Evolutionary conservation across 2,888 invertebrate genomes (phyloP).

Genomic region (Rhodophaea formosa): DNA sequence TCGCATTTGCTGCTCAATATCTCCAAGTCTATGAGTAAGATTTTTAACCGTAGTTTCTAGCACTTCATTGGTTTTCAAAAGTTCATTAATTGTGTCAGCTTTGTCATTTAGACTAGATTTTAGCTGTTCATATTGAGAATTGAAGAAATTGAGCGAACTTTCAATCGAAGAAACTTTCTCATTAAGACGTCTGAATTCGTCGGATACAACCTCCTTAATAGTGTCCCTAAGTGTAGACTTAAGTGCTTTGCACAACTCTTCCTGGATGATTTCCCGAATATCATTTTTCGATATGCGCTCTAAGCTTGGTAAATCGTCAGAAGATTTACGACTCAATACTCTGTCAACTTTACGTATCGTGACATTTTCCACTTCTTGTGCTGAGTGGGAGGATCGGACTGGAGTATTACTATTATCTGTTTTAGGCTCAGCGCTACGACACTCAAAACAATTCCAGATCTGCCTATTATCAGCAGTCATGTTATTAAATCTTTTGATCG

Average conservation of each 20-base stretch:
- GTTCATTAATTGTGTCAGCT: not conserved
- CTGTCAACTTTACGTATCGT: no score
- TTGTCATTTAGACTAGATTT: not conserved
- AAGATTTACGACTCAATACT: no score
- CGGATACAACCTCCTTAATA: not conserved
- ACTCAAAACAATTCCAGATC: not conserved
- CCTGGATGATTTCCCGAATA: not conserved
- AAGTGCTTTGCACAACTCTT: constrained; percentile 36
- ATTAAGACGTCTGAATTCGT: not conserved
- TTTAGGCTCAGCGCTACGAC: not conserved
- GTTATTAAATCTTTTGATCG: not conserved
- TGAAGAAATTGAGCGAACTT: not conserved
- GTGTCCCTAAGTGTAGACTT: not conserved
- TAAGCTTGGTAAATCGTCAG: no score
- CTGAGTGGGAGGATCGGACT: not conserved
- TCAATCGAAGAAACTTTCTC: not conserved
- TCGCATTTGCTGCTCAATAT: no score
- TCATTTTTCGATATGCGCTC: not conserved
- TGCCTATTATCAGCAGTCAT: not conserved
- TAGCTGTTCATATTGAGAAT: not conserved
- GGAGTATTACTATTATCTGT: not conserved
- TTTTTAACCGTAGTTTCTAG: no score
- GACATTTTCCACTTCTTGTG: no score
- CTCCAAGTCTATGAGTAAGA: no score
- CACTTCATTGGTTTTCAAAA: not conserved